phyloP scores from a whole-genome alignment of 2,113 vertebrate genomes.

The Phalacrocorax brasilianus region DNA sequence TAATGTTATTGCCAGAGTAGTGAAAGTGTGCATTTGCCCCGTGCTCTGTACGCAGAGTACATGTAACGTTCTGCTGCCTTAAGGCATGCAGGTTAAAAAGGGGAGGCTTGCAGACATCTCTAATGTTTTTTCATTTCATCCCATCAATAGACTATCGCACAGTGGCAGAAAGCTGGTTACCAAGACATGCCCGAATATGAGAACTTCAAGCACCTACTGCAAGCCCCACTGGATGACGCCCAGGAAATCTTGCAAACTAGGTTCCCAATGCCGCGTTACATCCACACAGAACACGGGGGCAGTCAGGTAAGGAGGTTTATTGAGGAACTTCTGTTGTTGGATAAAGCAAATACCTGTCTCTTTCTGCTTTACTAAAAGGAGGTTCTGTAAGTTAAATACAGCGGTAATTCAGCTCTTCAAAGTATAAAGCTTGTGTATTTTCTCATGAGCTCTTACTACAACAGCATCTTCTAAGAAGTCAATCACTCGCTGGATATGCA shows the following conservation, averaged over 20 bases:
- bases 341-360: background rate
- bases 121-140: background rate
- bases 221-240: constrained; percentile 92
- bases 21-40: background rate
- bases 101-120: background rate
- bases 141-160: constrained; percentile 86
- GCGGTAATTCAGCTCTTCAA: background rate
- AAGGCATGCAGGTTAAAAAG: background rate
- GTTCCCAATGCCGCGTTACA: constrained; percentile 95
- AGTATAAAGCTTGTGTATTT: background rate
- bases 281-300: constrained; percentile 92
- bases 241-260: constrained; percentile 93
- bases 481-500: background rate
- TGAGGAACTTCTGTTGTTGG: background rate
- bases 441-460: background rate
- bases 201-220: constrained; percentile 96
- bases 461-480: background rate
- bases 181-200: constrained; percentile 96
- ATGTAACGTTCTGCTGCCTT: background rate
- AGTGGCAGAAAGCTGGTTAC: constrained; percentile 96
- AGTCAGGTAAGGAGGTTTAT: constrained; percentile 74
- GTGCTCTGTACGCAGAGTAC: background rate
- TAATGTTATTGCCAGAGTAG: background rate
- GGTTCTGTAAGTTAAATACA: background rate
- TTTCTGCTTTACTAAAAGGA: background rate